Conservation (phyloP, 37 sponge, comb jelly and placozoan species). For the Axinella damicornis region DNA sequence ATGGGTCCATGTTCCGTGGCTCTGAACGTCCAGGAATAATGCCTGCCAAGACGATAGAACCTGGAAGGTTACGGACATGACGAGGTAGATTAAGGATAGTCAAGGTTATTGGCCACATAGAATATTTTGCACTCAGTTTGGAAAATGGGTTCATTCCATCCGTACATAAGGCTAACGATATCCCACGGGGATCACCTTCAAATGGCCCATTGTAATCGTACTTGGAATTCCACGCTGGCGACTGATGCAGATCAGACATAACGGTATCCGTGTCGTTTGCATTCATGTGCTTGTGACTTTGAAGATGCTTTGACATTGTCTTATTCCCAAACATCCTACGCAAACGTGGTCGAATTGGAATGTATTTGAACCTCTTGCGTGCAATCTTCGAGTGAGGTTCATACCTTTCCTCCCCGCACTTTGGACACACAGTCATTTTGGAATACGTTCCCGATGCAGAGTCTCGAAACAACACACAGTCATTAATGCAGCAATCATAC, state of each 20-base stretch:
- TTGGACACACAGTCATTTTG: too few species aligned
- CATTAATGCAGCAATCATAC: too few species aligned
- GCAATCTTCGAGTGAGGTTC: too few species aligned
- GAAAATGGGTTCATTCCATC: conserved; percentile 54
- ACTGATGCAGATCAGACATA: conserved; percentile 15
- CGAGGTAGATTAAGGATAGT: conserved; percentile 37
- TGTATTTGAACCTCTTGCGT: background rate
- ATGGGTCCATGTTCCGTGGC: too few species aligned
- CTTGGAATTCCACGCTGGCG: background rate
- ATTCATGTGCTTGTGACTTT: background rate
- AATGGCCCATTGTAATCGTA: background rate
- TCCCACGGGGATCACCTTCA: conserved; percentile 24
- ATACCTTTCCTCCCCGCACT: too few species aligned
- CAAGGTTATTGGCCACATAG: conserved; percentile 42
- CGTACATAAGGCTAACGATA: conserved; percentile 25
- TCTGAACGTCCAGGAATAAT: too few species aligned
- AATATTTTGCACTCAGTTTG: conserved; percentile 3
- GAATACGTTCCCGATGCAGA: too few species aligned
- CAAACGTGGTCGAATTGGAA: background rate
- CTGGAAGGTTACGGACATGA: too few species aligned
- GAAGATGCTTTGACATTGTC: background rate
- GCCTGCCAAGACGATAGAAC: too few species aligned
- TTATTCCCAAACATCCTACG: background rate
- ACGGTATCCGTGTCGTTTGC: background rate
- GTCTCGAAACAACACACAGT: too few species aligned